Evolutionary conservation across 1,140 invertebrate species (phyloP).

Genomic region (Sycophila sp.): DNA sequence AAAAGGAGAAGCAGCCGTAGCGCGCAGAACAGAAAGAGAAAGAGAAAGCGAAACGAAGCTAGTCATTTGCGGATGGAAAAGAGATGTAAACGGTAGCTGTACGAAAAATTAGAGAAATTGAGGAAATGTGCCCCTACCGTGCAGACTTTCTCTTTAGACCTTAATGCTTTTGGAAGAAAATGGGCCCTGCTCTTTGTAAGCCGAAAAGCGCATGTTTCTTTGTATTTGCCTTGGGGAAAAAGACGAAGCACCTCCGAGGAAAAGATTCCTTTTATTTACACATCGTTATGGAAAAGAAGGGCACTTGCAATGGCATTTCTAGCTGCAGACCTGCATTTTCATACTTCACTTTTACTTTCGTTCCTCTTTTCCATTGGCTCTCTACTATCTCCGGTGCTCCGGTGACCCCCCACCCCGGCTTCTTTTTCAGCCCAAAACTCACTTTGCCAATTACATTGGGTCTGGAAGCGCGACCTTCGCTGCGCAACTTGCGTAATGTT

Average conservation of each 20-base stretch:
- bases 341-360: conserved; percentile 7
- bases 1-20: neutral
- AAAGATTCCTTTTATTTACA: neutral
- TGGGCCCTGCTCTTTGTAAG: too few relatives aligned
- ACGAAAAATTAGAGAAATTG: conserved; percentile 6
- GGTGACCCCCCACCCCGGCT: too few relatives aligned
- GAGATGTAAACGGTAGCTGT: neutral
- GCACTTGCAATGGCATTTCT: too few relatives aligned
- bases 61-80: neutral
- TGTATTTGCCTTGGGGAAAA: too few relatives aligned
- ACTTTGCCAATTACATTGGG: neutral
- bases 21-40: neutral
- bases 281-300: too few relatives aligned
- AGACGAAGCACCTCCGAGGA: too few relatives aligned
- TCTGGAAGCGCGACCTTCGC: conserved; percentile 56
- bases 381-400: neutral
- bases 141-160: conserved; percentile 15
- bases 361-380: neutral
- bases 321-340: too few relatives aligned
- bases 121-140: neutral
- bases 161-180: neutral
- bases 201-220: too few relatives aligned
- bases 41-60: conserved; percentile 3
- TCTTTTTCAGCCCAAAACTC: too few relatives aligned
- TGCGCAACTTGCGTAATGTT: conserved; percentile 59